Evolutionary conservation across 92 coral and sea anemone species (phyloP), one percentile per base, ranked within the genome.

Genomic region (Umimayanthus kanabou): DNA sequence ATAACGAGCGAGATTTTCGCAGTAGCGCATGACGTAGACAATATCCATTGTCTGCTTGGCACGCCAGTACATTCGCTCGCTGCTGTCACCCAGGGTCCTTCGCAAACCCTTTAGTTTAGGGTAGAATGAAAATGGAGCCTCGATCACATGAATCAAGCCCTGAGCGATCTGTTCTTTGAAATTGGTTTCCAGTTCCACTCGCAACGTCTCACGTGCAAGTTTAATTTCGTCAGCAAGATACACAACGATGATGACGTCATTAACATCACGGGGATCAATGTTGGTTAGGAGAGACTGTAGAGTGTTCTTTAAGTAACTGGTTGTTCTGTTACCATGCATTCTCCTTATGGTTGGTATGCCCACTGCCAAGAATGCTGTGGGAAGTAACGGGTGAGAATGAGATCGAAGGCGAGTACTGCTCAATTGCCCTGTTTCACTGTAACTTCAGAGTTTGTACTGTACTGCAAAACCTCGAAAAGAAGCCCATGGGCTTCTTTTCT

Each of bases 281-380:
- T 85, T 88, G 49, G 58, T 33, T 65, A 97, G 86, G 22, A 97
- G 89, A 5, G 95, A 91, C 67, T 92, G 88, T 40, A 97, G 30
- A 1, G 98, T 97, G 15, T 18, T 45, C 13, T 40, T 55, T 40
- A 97, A 75, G 82, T 97, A 97, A 43, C 88, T 86, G 26, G 80
- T 82, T 2, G 94, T 86, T 26, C 28, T 80, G 89, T 95, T 93
- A 29, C 92, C 82, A 22, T 83, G 77, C 2, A 87, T 79, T 76
- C 99, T 80, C 81, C 88, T 85, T 13, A 97, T 89, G 4, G 97
- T 95, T 43, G 99, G 98, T 39, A 97, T 85, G 23, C 99, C 99
- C 37, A 97, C 91, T 30, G 98, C 91, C 43, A 97, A 73, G 89
- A 93, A 95, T 10, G 79, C 99, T 97, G 75, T 47, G 80, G 73